A percentile compares a stretch with the other conserved stretches of the same genome.
Conservation (phyloP, 2,797 vertebrate species). For the Darevskia mixta region DNA sequence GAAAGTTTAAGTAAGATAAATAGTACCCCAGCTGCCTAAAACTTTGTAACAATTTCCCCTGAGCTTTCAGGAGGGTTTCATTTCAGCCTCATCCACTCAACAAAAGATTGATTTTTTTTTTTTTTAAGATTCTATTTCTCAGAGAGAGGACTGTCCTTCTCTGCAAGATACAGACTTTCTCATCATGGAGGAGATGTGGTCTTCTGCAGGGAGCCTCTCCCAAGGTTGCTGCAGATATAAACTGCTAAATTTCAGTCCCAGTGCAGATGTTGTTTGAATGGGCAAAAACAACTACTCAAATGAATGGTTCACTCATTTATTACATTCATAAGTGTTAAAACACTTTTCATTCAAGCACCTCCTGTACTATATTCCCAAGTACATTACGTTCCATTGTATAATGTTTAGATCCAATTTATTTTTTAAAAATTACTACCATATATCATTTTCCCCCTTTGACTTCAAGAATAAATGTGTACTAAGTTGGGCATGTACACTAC, state of each 20-base stretch:
- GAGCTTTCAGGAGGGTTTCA: too few relatives aligned
- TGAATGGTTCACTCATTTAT: too few relatives aligned
- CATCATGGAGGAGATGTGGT: not conserved
- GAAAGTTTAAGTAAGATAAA: too few relatives aligned
- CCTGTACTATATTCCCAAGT: constrained; percentile 30
- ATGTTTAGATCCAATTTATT: constrained; percentile 47
- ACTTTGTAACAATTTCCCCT: too few relatives aligned
- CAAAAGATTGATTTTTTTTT: too few relatives aligned
- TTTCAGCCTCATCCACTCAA: too few relatives aligned
- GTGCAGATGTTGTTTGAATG: too few relatives aligned
- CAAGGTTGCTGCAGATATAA: not conserved
- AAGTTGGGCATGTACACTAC: not conserved
- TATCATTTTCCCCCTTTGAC: not conserved
- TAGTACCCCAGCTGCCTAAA: too few relatives aligned
- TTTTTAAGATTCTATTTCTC: not conserved
- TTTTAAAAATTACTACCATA: constrained; percentile 31
- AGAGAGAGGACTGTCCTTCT: not conserved
- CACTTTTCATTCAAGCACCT: constrained; percentile 8
- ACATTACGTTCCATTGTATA: not conserved
- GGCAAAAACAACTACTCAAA: too few relatives aligned
- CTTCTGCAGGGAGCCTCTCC: too few relatives aligned
- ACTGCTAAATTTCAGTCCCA: too few relatives aligned
- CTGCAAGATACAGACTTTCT: not conserved
- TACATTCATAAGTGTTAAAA: constrained; percentile 12
- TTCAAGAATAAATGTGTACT: constrained; percentile 52